Base-by-base conservation (phyloP, 1,140 invertebrate species). In the Diprion similis region DNA sequence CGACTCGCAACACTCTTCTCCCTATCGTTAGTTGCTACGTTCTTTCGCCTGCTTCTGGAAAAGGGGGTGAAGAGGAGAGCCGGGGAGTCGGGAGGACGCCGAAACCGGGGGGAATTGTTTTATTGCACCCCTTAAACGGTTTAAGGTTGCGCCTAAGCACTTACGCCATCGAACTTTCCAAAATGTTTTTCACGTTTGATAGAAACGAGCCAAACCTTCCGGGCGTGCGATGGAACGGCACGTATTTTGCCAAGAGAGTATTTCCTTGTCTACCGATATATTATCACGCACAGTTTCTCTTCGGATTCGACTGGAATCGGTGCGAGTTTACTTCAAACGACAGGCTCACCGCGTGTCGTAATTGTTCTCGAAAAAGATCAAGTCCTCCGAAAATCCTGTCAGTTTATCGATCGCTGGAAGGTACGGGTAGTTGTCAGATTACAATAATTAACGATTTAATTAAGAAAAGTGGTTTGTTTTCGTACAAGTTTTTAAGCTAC, bases 171-270 rank as follows among this genome's bases (percentile, higher is more conserved):
- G 51, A 59, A 59, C 51, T 59, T 59, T 59, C 51, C 51, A 59
- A 59, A 59, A 59, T 59, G 51, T 59, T 59, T 59, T 59, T 59
- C 51, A 59, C 51, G 51, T 59, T 59, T 59, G 51, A 59, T 59
- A 13, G 51, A 59, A 59, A 59, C 51, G 11, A 13, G 51, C 51
- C n/a, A 6, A 59, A 59, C 11, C 51, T 59, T 17, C 51, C 11
- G 11, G 51, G 51, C 51, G n/a, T 17, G 51, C 24, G 6, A 37
- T 37, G 24, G 24, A 37, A 37, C 24, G 24, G 24, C 24, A 37
- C 24, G 24, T 37, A 37, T 59, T 59, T 17, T 59, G 51, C 51
- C 51, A 59, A 59, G n/a, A 59, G 51, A 59, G 51, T 59, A 59
- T 59, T 59, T 59, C 51, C 51, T 59, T 59, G 51, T 59, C 51